phyloP scores from a whole-genome alignment of 2,888 invertebrate genomes.

The Agonopterix heracliana region DNA sequence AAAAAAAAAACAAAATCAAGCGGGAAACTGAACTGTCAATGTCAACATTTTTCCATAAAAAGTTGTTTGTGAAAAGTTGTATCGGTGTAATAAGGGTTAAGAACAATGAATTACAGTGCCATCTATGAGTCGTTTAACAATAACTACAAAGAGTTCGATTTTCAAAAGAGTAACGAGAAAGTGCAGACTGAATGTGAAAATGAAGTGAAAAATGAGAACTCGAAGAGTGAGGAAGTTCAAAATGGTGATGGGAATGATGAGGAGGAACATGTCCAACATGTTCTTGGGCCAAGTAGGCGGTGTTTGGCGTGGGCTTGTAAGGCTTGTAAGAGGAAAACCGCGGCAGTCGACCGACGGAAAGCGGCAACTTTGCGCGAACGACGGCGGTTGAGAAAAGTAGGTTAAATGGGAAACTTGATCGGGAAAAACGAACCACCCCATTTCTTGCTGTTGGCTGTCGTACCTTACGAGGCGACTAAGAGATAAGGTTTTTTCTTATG shows the following conservation, averaged over 20 bases:
- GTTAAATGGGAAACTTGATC: slow-evolving; percentile 19
- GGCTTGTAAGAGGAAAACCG: slow-evolving; percentile 97
- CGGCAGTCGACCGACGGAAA: slow-evolving; percentile 95
- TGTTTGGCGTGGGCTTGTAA: slow-evolving; percentile 98
- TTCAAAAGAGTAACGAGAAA: slow-evolving; percentile 33
- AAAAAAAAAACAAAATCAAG: slow-evolving; percentile 42
- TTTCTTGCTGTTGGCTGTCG: no score
- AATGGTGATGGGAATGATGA: slow-evolving; percentile 17
- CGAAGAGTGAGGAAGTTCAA: slow-evolving; percentile 25
- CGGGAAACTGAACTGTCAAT: slow-evolving; percentile 30
- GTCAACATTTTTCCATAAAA: neutral
- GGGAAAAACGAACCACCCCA: no score
- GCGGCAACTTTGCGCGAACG: slow-evolving; percentile 97
- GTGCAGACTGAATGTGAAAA: slow-evolving; percentile 29
- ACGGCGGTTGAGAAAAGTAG: slow-evolving; percentile 92
- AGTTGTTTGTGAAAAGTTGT: neutral
- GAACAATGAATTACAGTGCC: slow-evolving; percentile 48
- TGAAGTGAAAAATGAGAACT: slow-evolving; percentile 50
- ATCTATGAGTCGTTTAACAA: slow-evolving; percentile 37
- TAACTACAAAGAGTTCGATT: slow-evolving; percentile 36
- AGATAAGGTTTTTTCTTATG: no score
- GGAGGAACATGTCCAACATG: slow-evolving; percentile 64
- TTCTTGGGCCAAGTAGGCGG: slow-evolving; percentile 78
- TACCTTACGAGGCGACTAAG: no score
- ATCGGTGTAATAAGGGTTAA: neutral